Conservation (phyloP, 2,797 vertebrate genomes). For the Lepus townsendii region DNA sequence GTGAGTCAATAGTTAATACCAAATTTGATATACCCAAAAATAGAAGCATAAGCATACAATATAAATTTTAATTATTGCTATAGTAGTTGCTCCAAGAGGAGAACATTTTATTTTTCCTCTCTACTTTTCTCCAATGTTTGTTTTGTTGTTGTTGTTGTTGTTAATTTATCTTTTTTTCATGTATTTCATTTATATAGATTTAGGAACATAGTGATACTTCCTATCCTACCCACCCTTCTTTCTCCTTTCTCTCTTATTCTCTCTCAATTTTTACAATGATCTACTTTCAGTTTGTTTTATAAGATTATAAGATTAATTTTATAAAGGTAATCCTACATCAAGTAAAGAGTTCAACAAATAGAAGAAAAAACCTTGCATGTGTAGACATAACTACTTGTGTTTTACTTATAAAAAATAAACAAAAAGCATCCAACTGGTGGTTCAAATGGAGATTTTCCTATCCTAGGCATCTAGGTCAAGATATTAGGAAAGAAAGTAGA, state of each 20-base stretch:
- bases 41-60: neutral
- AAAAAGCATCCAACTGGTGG: neutral
- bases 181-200: no score
- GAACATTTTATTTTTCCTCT: neutral
- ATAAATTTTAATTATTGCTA: neutral
- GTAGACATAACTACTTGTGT: neutral
- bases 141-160: neutral
- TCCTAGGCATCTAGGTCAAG: neutral
- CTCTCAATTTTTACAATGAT: no score
- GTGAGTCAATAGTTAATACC: neutral
- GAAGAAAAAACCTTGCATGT: neutral
- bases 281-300: no score
- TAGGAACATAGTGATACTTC: no score
- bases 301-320: no score
- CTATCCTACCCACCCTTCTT: no score
- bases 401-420: neutral
- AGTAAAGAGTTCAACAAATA: no score
- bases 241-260: no score
- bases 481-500: conserved; percentile 34
- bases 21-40: neutral
- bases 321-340: no score
- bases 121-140: neutral
- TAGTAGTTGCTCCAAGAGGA: neutral
- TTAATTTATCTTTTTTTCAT: no score
- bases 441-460: conserved; percentile 1